Evolutionary conservation across 2,113 vertebrate genomes (phyloP), one percentile per base, ranked within the genome.

Genomic region (Sprattus sprattus): DNA sequence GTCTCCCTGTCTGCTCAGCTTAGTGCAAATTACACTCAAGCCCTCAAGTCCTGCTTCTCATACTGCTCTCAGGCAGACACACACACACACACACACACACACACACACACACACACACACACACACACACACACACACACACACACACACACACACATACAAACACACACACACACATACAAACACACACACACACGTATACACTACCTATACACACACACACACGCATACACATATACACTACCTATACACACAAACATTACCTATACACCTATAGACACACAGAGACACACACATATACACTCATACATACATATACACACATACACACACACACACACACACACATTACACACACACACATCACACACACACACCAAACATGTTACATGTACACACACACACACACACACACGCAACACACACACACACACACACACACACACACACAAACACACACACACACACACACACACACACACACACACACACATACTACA

Each of bases 1-100:
- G 71, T 39, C 71, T 78, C 71, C 10, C 32, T 78, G 71, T 78
- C 71, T 78, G 28, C 71, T 78, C 71, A 32, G 71, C 71, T 78
- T 78, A 78, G 28, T 32, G 71, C 71, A 32, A 78, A 32, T 28
- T 28, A 32, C 25, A 71, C 64, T 13, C 64, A 71, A 71, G n/a
- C n/a, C 52, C 16, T 54, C 52, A 54, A 16, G 52, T 54, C 52
- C 52, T 18, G 16, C 52, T 54, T 15, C 16, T 54, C 52, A 15
- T 15, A 54, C 52, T 54, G 4, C 52, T 54, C 15, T 4, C 52
- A 54, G 39, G 39, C 39, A 39, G 39, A 47, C 9, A 47, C 57
- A 64, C 20, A 64, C 4, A n/a, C 57, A 64, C 4, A n/a, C 20
- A n/a, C 57, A 64, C 18, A n/a, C 57, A 64, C 4, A n/a, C 57